Percentiles rank a stretch among this genome's conserved stretches.
phyloP scores from a whole-genome alignment of 2,888 invertebrate genomes.

The Embidobia sp. region DNA sequence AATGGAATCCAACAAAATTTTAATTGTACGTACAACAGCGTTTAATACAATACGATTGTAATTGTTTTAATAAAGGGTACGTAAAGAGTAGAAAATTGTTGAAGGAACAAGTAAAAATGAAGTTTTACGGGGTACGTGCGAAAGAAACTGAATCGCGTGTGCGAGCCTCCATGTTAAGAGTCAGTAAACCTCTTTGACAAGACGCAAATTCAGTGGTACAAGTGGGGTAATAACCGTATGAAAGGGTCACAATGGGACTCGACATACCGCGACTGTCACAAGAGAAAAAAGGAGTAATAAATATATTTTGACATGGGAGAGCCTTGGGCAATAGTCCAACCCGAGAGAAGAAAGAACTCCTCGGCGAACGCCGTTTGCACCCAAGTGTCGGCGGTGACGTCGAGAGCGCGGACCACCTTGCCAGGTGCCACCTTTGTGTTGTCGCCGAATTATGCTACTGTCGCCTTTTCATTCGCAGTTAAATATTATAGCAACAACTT shows the following conservation, averaged over 20 bases:
- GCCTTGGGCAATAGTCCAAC: constrained; percentile 64
- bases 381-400: constrained; percentile 65
- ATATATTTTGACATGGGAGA: constrained; percentile 82
- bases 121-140: constrained; percentile 15
- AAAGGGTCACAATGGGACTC: constrained; percentile 77
- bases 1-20: too few species aligned
- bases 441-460: constrained; percentile 74
- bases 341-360: constrained; percentile 47
- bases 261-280: constrained; percentile 76
- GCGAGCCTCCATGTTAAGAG: constrained; percentile 54
- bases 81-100: too few species aligned
- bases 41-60: too few species aligned
- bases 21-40: too few species aligned
- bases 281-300: constrained; percentile 76
- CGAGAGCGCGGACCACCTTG: constrained; percentile 62
- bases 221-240: constrained; percentile 80
- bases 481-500: constrained; percentile 79
- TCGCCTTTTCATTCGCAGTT: constrained; percentile 72
- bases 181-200: constrained; percentile 60
- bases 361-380: constrained; percentile 38
- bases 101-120: not conserved
- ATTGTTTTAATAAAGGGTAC: too few species aligned
- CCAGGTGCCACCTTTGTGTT: constrained; percentile 70
- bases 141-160: constrained; percentile 35
- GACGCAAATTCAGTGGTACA: constrained; percentile 72